Base-by-base conservation (phyloP, 2,888 invertebrate species). In the Ochropleura plecta region DNA sequence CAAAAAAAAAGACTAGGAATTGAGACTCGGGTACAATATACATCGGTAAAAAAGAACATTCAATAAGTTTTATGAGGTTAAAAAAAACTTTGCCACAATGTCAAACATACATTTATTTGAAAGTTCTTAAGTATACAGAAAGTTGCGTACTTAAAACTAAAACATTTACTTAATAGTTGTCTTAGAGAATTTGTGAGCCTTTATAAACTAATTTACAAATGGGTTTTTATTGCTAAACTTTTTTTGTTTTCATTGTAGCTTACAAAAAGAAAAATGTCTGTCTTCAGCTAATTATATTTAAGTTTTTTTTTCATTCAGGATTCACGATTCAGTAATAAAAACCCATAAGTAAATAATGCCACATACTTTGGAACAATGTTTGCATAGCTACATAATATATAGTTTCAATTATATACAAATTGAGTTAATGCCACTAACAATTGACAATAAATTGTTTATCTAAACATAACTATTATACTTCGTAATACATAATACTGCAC, bases 401-500 rank as follows among this genome's bases (percentile, higher is more conserved):
- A 81, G 67, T 77, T 82, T 83, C 67, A 82, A 84, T 79, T 89
- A 87, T 90, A 81, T 89, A 90, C 87, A 88, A 73, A 73, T 83
- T 83, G 85, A 81, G 67, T 77, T 86, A 91, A 89, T 88, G 90
- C 85, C 79, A 87, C 89, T 93, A 93, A 91, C 92, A 93, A 93
- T 93, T 93, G 93, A 94, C 93, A 91, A 88, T 87, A 88, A 90
- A 91, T 90, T 91, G 86, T 88, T 88, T 82, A 85, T 81, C 72
- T 87, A 82, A 83, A 79, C 81, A 63, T 78, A 84, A 70, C 73
- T 77, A 78, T 70, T 70, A 70, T 81, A 77, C 60, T 77, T 77
- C 49, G 64, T 81, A 86, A 76, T 85, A 76, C 48, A 82, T 90
- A 90, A 91, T 90, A 91, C 89, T 90, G 91, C 86, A 86, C 88